These are phyloP conservation scores for Oreohelix idahoensis DNA, from an alignment of 1,140 invertebrate species.

Conservation along the genomic window DNA sequence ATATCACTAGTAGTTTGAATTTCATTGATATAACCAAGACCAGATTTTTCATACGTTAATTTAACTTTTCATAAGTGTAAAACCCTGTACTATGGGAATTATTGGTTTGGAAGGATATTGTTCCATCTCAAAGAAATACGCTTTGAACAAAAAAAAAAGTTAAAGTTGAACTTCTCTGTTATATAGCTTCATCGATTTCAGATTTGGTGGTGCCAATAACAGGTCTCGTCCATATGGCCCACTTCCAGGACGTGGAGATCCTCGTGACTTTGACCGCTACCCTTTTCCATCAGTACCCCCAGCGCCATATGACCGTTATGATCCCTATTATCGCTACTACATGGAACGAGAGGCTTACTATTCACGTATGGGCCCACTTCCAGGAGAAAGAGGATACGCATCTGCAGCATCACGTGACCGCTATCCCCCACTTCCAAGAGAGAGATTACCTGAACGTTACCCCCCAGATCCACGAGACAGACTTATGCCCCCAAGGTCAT, in stretches of 20 bases:
- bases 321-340: slow-evolving; percentile 50
- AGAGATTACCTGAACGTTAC: slow-evolving; percentile 42
- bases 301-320: slow-evolving; percentile 47
- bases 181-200: slow-evolving; percentile 1
- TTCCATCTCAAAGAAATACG: too few relatives aligned
- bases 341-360: slow-evolving; percentile 48
- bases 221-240: slow-evolving; percentile 45
- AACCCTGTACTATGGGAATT: too few relatives aligned
- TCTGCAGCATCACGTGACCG: slow-evolving; percentile 37
- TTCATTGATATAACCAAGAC: too few relatives aligned
- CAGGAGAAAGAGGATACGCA: slow-evolving; percentile 46
- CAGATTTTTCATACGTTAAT: too few relatives aligned
- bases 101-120: too few relatives aligned
- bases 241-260: slow-evolving; percentile 39
- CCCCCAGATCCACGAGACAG: slow-evolving; percentile 46
- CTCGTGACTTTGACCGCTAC: slow-evolving; percentile 49
- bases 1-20: too few relatives aligned
- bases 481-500: slow-evolving; percentile 41
- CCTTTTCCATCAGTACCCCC: slow-evolving; percentile 42
- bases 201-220: slow-evolving; percentile 48
- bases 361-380: slow-evolving; percentile 20
- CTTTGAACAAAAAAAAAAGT: too few relatives aligned
- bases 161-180: not conserved
- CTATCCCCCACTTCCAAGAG: slow-evolving; percentile 50
- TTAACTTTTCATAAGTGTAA: too few relatives aligned